Evolutionary conservation across 2,888 invertebrate genomes (phyloP).

Genomic region (Cotesia congregata): DNA sequence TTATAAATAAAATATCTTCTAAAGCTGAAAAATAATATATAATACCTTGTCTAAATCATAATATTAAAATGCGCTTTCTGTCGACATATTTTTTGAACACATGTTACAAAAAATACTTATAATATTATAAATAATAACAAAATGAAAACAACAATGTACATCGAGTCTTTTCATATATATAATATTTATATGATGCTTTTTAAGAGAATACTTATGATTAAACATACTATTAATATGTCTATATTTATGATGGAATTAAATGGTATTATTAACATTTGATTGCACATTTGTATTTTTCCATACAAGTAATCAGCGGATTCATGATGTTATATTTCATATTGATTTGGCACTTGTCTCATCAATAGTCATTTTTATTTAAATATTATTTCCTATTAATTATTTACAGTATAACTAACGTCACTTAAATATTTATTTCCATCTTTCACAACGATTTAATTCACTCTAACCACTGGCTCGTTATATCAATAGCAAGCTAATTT

Average conservation of each 20-base stretch:
- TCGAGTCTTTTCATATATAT: background rate
- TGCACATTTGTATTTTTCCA: constrained; percentile 12
- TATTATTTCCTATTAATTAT: constrained; percentile 34
- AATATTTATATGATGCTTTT: background rate
- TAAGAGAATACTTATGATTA: background rate
- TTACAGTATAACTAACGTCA: constrained; percentile 44
- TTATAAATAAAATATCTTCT: no score
- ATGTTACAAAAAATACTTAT: no score
- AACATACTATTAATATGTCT: background rate
- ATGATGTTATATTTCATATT: background rate
- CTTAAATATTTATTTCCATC: constrained; percentile 42
- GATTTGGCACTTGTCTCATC: constrained; percentile 49
- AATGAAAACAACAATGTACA: background rate
- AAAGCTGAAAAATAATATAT: no score
- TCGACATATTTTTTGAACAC: no score
- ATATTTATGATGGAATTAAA: background rate
- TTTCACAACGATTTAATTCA: constrained; percentile 38
- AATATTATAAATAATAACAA: no score
- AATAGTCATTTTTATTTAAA: constrained; percentile 16
- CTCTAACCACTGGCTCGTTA: constrained; percentile 31
- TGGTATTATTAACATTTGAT: constrained; percentile 9
- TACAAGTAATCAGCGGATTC: background rate
- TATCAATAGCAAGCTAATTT: constrained; percentile 21
- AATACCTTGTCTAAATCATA: no score
- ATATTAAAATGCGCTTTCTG: no score